Conservation (phyloP, 2,888 invertebrate genomes). For the Amphipoea oculea region DNA sequence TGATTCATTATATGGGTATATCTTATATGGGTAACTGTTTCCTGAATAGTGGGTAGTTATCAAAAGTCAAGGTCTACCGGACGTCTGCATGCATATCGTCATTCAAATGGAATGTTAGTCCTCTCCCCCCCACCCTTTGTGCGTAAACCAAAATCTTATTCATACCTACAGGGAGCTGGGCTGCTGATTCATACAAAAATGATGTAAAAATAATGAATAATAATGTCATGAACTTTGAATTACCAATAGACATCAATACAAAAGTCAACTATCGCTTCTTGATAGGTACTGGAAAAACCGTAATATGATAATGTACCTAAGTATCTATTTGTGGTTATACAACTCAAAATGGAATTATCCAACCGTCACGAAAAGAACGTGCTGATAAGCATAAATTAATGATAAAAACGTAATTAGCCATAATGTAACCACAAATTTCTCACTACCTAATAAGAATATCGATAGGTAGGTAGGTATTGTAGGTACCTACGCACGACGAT, state of each 20-base stretch:
- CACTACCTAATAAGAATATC: neutral
- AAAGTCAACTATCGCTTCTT: neutral
- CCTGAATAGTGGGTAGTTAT: neutral
- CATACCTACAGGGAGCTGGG: neutral
- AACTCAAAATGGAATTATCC: slow-evolving; percentile 24
- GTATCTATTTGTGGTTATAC: neutral
- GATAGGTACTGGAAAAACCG: neutral
- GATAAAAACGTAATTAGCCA: slow-evolving; percentile 48
- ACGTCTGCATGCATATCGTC: neutral
- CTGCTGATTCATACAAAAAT: slow-evolving; percentile 18
- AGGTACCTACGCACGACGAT: too few relatives aligned
- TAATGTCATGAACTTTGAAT: slow-evolving; percentile 2
- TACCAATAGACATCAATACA: neutral
- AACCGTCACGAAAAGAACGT: slow-evolving; percentile 16
- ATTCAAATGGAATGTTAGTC: neutral
- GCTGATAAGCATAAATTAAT: slow-evolving; percentile 5
- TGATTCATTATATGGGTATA: neutral
- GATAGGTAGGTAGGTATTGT: neutral
- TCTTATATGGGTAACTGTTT: neutral
- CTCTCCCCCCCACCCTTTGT: neutral
- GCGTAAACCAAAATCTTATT: neutral
- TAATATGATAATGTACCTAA: neutral
- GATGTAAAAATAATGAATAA: neutral
- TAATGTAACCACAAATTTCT: slow-evolving; percentile 17
- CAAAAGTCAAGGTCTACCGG: neutral